Conservation (phyloP, 2,113 vertebrate species). For the Benitochromis conjunctus region DNA sequence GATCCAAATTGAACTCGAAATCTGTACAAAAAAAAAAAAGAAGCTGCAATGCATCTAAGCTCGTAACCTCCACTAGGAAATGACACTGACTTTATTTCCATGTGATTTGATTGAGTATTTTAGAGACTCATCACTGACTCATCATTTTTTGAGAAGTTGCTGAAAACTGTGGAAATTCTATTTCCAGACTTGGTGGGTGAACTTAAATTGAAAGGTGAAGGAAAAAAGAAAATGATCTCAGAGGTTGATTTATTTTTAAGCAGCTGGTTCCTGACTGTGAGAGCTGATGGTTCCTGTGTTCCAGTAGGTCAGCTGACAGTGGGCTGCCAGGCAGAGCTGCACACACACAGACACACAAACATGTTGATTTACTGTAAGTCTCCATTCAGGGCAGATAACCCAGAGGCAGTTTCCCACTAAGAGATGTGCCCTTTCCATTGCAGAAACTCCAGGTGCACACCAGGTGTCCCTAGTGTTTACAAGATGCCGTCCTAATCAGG, state of each 20-base stretch:
- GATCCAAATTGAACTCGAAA: not conserved
- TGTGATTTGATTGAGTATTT: not conserved
- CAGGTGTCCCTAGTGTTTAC: not conserved
- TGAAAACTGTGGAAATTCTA: not conserved
- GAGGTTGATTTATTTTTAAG: not conserved
- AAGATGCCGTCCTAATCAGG: not conserved
- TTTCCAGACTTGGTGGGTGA: not conserved
- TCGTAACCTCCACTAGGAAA: not conserved
- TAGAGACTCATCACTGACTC: not conserved
- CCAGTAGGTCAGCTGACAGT: conserved; percentile 23
- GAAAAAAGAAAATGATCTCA: not conserved
- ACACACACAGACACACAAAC: not conserved
- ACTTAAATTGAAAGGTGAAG: not conserved
- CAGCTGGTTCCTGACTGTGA: not conserved
- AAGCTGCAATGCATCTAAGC: not conserved
- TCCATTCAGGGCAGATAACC: not conserved
- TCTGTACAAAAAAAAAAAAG: not conserved
- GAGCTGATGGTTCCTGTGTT: conserved; percentile 10
- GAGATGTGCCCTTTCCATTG: not conserved
- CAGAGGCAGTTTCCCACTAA: not conserved
- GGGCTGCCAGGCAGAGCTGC: not conserved
- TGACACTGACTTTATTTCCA: not conserved
- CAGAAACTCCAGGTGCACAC: not conserved
- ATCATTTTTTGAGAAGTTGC: not conserved
- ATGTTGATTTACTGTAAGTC: conserved; percentile 5